Conservation (phyloP, 2,113 vertebrate species). For the Erpornis zantholeuca region DNA sequence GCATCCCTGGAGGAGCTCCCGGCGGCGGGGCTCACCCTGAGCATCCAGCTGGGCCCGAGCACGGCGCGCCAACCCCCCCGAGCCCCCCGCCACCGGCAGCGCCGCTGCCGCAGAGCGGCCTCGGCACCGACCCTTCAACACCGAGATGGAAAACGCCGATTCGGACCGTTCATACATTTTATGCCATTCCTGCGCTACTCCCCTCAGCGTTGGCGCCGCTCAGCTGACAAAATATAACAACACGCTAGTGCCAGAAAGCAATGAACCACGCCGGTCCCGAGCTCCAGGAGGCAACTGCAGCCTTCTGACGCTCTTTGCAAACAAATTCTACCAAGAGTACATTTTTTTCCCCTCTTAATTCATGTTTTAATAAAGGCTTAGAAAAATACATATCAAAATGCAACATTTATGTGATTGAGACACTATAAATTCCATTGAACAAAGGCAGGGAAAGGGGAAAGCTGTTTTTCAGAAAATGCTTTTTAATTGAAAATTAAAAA, state of each 20-base stretch:
- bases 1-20: neutral
- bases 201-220: fast-evolving
- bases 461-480: neutral
- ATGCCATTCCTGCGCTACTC: fast-evolving
- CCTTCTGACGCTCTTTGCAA: fast-evolving
- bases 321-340: fast-evolving
- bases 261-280: fast-evolving
- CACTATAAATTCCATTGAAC: neutral
- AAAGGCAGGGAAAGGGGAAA: neutral
- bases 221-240: fast-evolving
- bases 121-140: fast-evolving
- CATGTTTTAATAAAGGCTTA: neutral
- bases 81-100: fast-evolving
- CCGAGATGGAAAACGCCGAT: fast-evolving
- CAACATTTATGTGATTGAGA: neutral
- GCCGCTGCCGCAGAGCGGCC: too few species aligned
- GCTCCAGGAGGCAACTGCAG: fast-evolving
- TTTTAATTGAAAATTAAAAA: neutral
- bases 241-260: fast-evolving
- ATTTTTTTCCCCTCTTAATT: fast-evolving
- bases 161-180: fast-evolving
- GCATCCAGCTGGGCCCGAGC: neutral
- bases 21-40: fast-evolving
- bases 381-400: neutral
- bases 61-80: neutral